A percentile compares a stretch with the other conserved stretches of the same genome.
Evolutionary conservation across 2,797 vertebrate species (phyloP).

Genomic region (Coranthus polyacanthus): DNA sequence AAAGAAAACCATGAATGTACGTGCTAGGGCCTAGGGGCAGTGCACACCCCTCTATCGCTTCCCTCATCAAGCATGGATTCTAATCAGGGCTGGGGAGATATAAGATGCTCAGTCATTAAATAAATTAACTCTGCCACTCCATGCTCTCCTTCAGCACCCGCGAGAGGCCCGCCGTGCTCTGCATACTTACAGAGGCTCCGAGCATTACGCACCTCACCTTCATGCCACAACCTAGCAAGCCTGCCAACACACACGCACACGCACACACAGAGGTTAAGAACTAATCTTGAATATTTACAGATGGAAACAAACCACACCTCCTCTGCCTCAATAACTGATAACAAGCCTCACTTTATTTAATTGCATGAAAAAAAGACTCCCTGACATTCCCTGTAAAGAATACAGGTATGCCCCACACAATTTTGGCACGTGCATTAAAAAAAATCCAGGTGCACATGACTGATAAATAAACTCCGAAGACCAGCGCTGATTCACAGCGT

Average conservation of each 20-base stretch:
- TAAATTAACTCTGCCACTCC: constrained; percentile 88
- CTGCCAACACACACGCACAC: constrained; percentile 41
- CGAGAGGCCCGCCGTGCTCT: constrained; percentile 76
- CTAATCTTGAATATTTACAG: constrained; percentile 67
- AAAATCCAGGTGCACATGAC: constrained; percentile 10
- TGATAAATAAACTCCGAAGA: constrained; percentile 52
- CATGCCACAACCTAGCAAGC: constrained; percentile 48
- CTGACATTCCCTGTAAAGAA: constrained; percentile 16
- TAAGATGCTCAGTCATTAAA: constrained; percentile 88
- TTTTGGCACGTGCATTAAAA: constrained; percentile 6
- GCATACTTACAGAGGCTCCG: constrained; percentile 75
- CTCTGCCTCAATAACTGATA: constrained; percentile 48
- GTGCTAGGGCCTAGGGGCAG: constrained; percentile 72
- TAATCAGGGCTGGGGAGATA: constrained; percentile 87
- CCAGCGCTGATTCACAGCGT: constrained; percentile 63
- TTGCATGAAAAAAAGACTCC: constrained; percentile 56
- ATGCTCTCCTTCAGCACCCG: constrained; percentile 80
- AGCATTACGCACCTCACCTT: constrained; percentile 62
- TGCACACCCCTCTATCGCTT: constrained; percentile 78
- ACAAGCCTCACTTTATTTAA: constrained; percentile 59
- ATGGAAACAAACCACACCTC: constrained; percentile 63
- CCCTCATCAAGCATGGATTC: constrained; percentile 86
- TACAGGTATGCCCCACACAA: constrained; percentile 3
- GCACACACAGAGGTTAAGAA: constrained; percentile 39
- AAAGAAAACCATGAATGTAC: constrained; percentile 56